Evolutionary conservation across 2,888 invertebrate species (phyloP), one percentile per base, ranked within the genome.

Genomic region (Cryptocephalus primarius): DNA sequence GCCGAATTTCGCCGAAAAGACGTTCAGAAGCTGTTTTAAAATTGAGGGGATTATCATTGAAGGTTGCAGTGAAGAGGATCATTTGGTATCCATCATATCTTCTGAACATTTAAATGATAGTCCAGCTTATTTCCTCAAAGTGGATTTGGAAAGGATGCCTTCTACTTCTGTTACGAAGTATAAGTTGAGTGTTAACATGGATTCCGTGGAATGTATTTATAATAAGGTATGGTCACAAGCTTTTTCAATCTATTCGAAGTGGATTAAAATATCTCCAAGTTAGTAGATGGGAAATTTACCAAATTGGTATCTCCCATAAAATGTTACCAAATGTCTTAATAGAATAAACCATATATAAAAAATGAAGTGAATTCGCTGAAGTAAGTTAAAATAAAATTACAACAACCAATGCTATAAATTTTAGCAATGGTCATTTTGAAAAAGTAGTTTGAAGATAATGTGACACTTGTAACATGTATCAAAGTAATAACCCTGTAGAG

Each of bases 31-130:
- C 13, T 45, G 49, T 8, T 44, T 67, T 11, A 70, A 70, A 55
- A 78, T 86, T 9, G 88, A 88, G 64, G 85, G 84, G 60, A 74
- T 88, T 49, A 80, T 85, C 0, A 69, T 87, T 8, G 88, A 88
- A 68, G 88, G 86, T 0, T 77, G 80, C 2, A 82, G 81, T 6
- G 72, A 79, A 0, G 85, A 85, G 50, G 83, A 84, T 48, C 85
- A 85, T 50, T 68, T 87, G 32, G 79, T 83, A 8, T 82, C 87
- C 0, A 70, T 88, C 8, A 68, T 86, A 42, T 78, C 79, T 1
- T 79, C 80, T 2, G 79, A 81, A 46, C 66, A 80, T 73, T 57
- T 71, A 1, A 68, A 72, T 39, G 78, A 77, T 48, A 78, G 82
- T 47, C 78, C 79, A 11, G 77, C 80, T 12, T 85, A 85, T 63